A percentile compares a stretch with the other conserved stretches of the same genome.
These are phyloP conservation scores for Heliconius ismenius DNA, from an alignment of 2,888 invertebrate species.

Conservation along the genomic window DNA sequence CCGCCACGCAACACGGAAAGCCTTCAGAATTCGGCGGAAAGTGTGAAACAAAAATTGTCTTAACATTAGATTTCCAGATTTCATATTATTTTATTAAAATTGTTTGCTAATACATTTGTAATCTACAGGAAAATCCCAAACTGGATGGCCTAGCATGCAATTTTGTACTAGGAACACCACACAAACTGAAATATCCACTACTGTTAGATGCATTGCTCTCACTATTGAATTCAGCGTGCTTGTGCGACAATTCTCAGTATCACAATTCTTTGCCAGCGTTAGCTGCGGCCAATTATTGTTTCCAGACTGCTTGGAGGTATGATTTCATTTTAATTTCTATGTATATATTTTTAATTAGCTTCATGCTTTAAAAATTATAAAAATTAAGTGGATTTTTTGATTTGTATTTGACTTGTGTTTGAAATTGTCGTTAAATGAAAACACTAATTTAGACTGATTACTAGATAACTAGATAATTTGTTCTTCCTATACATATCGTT, in stretches of 20 bases:
- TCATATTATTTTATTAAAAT: not conserved
- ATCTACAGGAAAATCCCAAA: conserved; percentile 90
- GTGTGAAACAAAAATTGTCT: not conserved
- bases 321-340: not conserved
- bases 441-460: no score
- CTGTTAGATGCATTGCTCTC: conserved; percentile 92
- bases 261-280: conserved; percentile 83
- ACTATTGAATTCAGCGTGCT: conserved; percentile 90
- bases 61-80: not conserved
- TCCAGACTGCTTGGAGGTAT: conserved; percentile 91
- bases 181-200: conserved; percentile 93
- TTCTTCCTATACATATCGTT: no score
- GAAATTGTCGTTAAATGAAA: no score
- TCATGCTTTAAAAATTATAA: no score
- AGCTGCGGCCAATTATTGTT: conserved; percentile 95
- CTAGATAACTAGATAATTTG: no score
- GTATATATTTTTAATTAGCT: no score
- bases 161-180: conserved; percentile 95
- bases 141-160: conserved; percentile 96
- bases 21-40: not conserved
- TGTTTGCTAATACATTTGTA: not conserved
- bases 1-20: not conserved
- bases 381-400: no score
- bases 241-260: conserved; percentile 79
- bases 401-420: no score